These are phyloP conservation scores for Chalcis sispes DNA, from an alignment of 2,888 invertebrate species.

Conservation along the genomic window DNA sequence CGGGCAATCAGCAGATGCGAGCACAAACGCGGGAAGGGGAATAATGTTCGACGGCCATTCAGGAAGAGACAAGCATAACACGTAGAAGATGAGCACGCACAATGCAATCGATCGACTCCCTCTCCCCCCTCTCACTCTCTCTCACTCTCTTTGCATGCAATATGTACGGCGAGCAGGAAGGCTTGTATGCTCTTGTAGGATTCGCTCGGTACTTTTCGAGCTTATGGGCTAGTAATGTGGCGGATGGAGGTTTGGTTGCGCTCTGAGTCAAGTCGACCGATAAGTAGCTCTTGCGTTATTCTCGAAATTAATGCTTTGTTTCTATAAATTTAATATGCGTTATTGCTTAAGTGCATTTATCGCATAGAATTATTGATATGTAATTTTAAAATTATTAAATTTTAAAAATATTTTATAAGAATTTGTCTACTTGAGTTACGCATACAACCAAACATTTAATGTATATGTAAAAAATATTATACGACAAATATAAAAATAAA, in stretches of 20 bases:
- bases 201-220: too few relatives aligned
- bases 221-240: too few relatives aligned
- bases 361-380: not conserved
- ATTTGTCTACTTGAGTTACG: not conserved
- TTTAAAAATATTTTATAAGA: constrained; percentile 14
- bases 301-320: too few relatives aligned
- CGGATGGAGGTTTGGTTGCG: constrained; percentile 22
- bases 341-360: not conserved
- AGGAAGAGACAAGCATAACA: not conserved
- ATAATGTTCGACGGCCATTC: constrained; percentile 13
- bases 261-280: constrained; percentile 1
- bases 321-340: not conserved
- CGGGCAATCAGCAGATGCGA: not conserved
- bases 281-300: not conserved
- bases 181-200: too few relatives aligned
- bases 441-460: constrained; percentile 17
- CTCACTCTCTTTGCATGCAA: not conserved
- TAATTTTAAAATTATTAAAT: not conserved
- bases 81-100: constrained; percentile 22
- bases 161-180: too few relatives aligned
- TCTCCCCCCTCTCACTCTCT: constrained; percentile 4
- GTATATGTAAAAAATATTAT: constrained; percentile 1
- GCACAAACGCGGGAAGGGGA: not conserved
- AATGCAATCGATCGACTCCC: constrained; percentile 41
- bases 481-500: constrained; percentile 25